phyloP scores from a whole-genome alignment of 2,113 vertebrate species.

The Upupa epops region DNA sequence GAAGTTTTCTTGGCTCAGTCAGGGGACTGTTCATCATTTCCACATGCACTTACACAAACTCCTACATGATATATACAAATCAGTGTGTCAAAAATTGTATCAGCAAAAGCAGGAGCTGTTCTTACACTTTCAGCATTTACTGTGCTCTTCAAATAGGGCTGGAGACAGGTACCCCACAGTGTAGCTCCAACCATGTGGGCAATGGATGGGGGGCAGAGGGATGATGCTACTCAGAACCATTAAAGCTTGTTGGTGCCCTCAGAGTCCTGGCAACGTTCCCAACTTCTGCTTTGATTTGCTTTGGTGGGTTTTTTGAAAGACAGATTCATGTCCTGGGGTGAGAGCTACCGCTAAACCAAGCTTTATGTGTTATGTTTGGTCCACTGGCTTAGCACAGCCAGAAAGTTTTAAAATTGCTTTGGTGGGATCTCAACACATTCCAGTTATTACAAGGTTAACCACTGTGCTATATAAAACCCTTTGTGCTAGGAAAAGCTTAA shows the following conservation, averaged over 20 bases:
- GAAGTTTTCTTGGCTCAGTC: background rate
- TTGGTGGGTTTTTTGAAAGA: background rate
- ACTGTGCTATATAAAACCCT: background rate
- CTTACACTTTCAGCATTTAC: background rate
- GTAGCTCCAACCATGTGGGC: background rate
- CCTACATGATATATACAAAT: background rate
- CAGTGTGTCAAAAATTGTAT: background rate
- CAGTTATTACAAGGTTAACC: background rate
- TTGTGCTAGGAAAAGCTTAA: too few relatives aligned
- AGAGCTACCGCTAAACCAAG: background rate
- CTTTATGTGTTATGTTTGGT: background rate
- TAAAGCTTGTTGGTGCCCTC: background rate
- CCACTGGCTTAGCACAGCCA: background rate
- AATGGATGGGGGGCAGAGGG: fast-evolving
- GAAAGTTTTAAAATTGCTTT: background rate
- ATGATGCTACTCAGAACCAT: background rate
- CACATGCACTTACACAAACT: background rate
- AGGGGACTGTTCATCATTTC: background rate
- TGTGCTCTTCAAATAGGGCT: background rate
- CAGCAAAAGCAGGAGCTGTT: background rate
- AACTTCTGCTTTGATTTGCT: background rate
- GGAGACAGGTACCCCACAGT: background rate
- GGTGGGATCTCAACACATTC: background rate
- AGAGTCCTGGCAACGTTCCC: background rate
- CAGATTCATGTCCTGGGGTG: background rate